phyloP scores from a whole-genome alignment of 2,797 vertebrate species.

The Notolabrus celidotus region DNA sequence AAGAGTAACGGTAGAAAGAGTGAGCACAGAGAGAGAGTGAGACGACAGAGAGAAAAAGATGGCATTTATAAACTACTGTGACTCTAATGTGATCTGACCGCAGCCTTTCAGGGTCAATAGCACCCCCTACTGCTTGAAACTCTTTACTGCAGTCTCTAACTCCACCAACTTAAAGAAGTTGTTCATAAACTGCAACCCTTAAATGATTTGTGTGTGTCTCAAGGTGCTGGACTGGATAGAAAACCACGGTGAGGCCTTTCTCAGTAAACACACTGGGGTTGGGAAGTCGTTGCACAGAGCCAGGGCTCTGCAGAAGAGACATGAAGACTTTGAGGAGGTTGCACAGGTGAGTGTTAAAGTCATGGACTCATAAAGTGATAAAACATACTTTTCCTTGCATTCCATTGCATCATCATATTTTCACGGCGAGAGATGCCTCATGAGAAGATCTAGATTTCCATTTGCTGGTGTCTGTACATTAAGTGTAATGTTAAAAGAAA shows the following conservation, averaged over 20 bases:
- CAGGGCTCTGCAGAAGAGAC: conserved; percentile 95
- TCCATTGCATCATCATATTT: no score
- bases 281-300: conserved; percentile 97
- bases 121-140: conserved; percentile 62
- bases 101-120: conserved; percentile 28
- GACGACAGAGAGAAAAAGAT: conserved; percentile 4
- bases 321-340: conserved; percentile 98
- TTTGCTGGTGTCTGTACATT: no score
- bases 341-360: conserved; percentile 88
- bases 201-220: conserved; percentile 21
- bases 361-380: background rate
- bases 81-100: conserved; percentile 20
- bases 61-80: conserved; percentile 28
- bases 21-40: background rate
- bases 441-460: no score
- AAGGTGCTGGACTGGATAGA: conserved; percentile 98
- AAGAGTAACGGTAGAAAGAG: conserved; percentile 14
- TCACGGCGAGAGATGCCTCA: no score
- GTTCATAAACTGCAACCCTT: background rate
- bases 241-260: conserved; percentile 97
- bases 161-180: background rate
- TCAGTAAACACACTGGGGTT: conserved; percentile 97
- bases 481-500: no score
- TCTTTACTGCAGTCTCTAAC: conserved; percentile 20
- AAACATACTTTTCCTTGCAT: background rate